Conservation (phyloP, 2,888 invertebrate genomes). For the Ochropleura plecta region DNA sequence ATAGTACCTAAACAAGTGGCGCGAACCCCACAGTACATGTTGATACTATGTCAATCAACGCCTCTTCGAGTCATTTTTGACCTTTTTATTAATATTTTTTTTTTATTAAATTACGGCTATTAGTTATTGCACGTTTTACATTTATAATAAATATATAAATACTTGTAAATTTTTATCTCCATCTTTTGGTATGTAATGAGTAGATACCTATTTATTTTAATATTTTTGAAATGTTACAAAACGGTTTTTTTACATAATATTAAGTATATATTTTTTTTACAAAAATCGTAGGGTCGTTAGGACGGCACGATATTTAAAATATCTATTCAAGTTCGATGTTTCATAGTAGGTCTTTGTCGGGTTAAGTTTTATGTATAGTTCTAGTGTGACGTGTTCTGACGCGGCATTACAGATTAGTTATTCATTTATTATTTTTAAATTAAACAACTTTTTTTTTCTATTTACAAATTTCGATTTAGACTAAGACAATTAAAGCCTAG, state of each 20-base stretch:
- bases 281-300: slow-evolving; percentile 91
- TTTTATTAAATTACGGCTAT: slow-evolving; percentile 90
- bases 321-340: slow-evolving; percentile 90
- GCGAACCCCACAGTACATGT: slow-evolving; percentile 66
- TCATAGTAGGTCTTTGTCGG: slow-evolving; percentile 86
- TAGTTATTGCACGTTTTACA: slow-evolving; percentile 91
- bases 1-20: slow-evolving; percentile 82
- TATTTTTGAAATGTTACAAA: slow-evolving; percentile 90
- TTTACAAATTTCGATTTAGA: slow-evolving; percentile 90
- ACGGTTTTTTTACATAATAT: slow-evolving; percentile 85
- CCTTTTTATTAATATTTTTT: slow-evolving; percentile 85
- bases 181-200: slow-evolving; percentile 90
- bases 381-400: slow-evolving; percentile 74
- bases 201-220: slow-evolving; percentile 83
- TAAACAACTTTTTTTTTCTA: slow-evolving; percentile 85
- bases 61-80: slow-evolving; percentile 85
- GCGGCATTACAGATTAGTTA: slow-evolving; percentile 74
- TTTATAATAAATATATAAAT: slow-evolving; percentile 91
- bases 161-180: slow-evolving; percentile 90
- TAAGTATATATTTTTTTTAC: slow-evolving; percentile 89
- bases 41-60: slow-evolving; percentile 78
- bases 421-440: slow-evolving; percentile 72
- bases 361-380: slow-evolving; percentile 68
- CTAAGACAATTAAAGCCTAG: slow-evolving; percentile 90
- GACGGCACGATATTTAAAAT: slow-evolving; percentile 89